Evolutionary conservation across 30 jellyfish, hydroid and myxozoan genomes (phyloP), one percentile per base, ranked within the genome.

Genomic region (Aurelia aurita complex sp. Pacific): DNA sequence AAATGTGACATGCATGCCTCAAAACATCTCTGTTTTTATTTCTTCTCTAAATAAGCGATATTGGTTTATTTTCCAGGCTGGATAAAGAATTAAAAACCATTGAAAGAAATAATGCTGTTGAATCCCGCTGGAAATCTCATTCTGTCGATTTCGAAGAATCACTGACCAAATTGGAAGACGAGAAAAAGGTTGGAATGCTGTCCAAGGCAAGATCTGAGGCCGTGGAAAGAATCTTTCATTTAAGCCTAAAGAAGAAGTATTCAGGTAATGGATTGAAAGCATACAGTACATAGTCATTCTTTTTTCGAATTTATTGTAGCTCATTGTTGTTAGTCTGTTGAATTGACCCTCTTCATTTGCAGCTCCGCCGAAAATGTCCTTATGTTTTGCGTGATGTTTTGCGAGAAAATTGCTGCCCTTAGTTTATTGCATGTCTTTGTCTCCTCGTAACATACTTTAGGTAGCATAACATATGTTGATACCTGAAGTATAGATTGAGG

Each of bases 171-270:
- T 17, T 54, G 12, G 85, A 75, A 57, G 61, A 75, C 16, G 38
- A 59, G 14, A 52, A 75, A 65, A 59, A 75, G 54, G 61, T 75
- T 17, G 85, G 85, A 53, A 12, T 75, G 11, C n/a, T 75, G 57
- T 18, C 85, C 10, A 75, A 75, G 59, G 85, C 73, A 18, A 75
- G 74, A 59, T 50, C 53, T 51, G 85, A 75, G 36, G 85, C 85
- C 16, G 74, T 75, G 63, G 85, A 75, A 51, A 54, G 85, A 23
- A 57, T 29, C 51, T 75, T 73, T 73, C 83, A 73, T 73, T 73
- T 73, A 70, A 15, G 53, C 19, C 38, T 75, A 61, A 75, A 75
- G 59, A 75, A 35, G 74, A 75, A 54, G 59, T 75, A 75, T 43
- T 75, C 85, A 53, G 85, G 85, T 61, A 51, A 32, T 32, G 42